Conservation (phyloP, 2,113 vertebrate species). For the Plecturocebus donacophilus region DNA sequence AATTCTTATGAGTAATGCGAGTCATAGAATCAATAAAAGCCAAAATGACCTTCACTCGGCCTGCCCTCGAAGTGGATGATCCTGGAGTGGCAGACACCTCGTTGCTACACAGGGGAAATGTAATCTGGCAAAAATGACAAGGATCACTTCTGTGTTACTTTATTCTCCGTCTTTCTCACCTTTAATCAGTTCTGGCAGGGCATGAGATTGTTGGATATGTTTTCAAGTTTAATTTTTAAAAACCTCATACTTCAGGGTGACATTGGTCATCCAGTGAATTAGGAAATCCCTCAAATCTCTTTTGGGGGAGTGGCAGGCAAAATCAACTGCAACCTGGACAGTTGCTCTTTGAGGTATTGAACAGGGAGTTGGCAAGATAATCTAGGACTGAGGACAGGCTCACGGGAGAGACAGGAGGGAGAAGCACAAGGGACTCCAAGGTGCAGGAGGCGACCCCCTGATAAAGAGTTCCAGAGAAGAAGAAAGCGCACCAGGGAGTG, state of each 20-base stretch:
- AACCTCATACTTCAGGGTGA: slow-evolving; percentile 61
- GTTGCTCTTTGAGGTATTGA: background rate
- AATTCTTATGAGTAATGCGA: slow-evolving; percentile 72
- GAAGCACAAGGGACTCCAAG: background rate
- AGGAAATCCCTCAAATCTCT: background rate
- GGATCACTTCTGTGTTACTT: slow-evolving; percentile 45
- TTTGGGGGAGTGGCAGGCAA: background rate
- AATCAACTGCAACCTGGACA: background rate
- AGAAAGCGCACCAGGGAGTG: accelerated
- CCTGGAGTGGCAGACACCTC: slow-evolving; percentile 56
- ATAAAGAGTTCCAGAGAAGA: background rate
- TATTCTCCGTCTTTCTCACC: slow-evolving; percentile 56
- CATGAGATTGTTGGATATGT: slow-evolving; percentile 32
- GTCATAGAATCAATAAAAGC: slow-evolving; percentile 68
- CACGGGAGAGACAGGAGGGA: accelerated
- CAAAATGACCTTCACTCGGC: slow-evolving; percentile 68
- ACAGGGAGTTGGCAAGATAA: accelerated
- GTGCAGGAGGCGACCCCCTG: too few relatives aligned
- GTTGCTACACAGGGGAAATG: slow-evolving; percentile 34
- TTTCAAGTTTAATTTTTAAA: slow-evolving; percentile 68
- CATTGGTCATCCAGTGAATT: slow-evolving; percentile 57
- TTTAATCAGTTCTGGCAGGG: slow-evolving; percentile 74
- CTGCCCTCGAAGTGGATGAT: slow-evolving; percentile 58
- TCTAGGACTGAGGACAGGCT: background rate
- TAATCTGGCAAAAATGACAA: slow-evolving; percentile 65